Evolutionary conservation across 1,140 invertebrate species (phyloP).

Genomic region (Drosophila murphyi): DNA sequence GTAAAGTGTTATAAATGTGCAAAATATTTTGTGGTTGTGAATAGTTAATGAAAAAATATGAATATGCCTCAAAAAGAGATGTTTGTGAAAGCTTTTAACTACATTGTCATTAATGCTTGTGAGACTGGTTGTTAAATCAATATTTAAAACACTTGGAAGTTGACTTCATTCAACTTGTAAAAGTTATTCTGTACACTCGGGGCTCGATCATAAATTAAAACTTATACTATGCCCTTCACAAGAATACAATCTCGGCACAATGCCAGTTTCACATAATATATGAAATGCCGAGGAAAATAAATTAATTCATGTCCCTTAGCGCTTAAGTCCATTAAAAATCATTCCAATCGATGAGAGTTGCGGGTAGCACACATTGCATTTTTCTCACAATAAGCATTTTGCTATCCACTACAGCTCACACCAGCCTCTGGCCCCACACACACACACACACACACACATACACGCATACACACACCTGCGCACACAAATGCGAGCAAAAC

Average conservation of each 20-base stretch:
- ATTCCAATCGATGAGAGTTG: constrained; percentile 68
- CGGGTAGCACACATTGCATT: constrained; percentile 65
- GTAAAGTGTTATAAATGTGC: not conserved
- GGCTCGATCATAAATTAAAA: constrained; percentile 23
- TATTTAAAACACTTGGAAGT: constrained; percentile 6
- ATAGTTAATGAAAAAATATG: not conserved
- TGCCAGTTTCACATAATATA: constrained; percentile 32
- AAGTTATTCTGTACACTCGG: not conserved
- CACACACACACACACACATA: constrained; percentile 19
- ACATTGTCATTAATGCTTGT: not conserved
- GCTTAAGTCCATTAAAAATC: constrained; percentile 80
- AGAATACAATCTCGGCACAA: constrained; percentile 21
- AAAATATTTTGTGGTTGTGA: constrained; percentile 4
- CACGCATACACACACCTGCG: constrained; percentile 38
- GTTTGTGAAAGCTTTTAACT: not conserved
- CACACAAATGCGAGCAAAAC: constrained; percentile 42
- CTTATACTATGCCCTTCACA: not conserved
- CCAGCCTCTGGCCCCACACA: constrained; percentile 19
- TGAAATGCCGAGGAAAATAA: constrained; percentile 46
- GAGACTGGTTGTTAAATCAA: not conserved
- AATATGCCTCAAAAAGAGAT: not conserved
- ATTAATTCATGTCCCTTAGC: constrained; percentile 65
- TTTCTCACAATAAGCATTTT: constrained; percentile 83
- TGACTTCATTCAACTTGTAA: not conserved
- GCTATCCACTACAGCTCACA: constrained; percentile 16